phyloP scores from a whole-genome alignment of 2,113 vertebrate genomes.

The Aleadryas rufinucha region DNA sequence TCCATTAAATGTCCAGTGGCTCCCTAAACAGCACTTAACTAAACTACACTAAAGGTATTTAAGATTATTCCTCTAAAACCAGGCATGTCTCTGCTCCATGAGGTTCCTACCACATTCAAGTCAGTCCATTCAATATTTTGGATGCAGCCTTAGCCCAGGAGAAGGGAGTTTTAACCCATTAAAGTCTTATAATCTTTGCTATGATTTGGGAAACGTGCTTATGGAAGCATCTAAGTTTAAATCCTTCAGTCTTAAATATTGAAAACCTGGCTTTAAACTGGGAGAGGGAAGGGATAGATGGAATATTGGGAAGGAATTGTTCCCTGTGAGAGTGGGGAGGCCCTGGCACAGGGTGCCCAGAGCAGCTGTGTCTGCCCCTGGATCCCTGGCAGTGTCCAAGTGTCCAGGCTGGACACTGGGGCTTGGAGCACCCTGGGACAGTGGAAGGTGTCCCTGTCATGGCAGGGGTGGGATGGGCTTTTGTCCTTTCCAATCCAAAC shows the following conservation, averaged over 20 bases:
- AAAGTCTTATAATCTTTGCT: background rate
- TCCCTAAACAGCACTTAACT: background rate
- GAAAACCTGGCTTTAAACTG: background rate
- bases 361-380: background rate
- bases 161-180: background rate
- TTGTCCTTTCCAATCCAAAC: background rate
- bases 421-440: rapidly evolving
- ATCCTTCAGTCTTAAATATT: background rate
- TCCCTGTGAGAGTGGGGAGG: rapidly evolving
- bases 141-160: background rate
- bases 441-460: background rate
- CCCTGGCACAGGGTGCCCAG: background rate
- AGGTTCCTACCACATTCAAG: background rate
- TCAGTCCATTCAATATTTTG: background rate
- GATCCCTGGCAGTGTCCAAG: background rate
- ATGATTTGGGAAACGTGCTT: background rate
- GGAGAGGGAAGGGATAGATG: background rate
- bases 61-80: background rate
- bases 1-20: background rate
- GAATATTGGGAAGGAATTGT: background rate
- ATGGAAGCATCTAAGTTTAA: background rate
- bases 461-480: rapidly evolving
- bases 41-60: background rate
- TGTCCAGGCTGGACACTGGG: rapidly evolving
- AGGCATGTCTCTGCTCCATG: background rate